Conservation (phyloP, 2,113 vertebrate species). For the Anser brachyrhynchus region DNA sequence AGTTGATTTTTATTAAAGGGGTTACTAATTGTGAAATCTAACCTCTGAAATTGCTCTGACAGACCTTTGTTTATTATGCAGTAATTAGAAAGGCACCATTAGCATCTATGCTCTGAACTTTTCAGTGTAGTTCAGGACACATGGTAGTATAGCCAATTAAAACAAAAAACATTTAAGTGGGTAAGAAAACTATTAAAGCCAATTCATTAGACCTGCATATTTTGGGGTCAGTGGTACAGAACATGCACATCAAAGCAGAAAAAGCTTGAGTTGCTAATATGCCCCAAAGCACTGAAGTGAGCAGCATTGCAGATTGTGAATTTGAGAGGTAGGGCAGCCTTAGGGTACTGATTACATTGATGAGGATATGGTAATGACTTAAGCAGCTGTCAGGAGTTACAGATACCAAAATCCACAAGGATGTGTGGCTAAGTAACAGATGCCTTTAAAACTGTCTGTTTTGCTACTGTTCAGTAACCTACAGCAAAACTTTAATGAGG, state of each 20-base stretch:
- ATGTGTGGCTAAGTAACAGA: slow-evolving; percentile 43
- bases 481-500: slow-evolving; percentile 42
- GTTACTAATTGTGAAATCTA: slow-evolving; percentile 70
- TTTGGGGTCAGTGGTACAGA: slow-evolving; percentile 75
- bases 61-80: slow-evolving; percentile 77
- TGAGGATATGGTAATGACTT: slow-evolving; percentile 66
- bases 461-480: slow-evolving; percentile 53
- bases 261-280: slow-evolving; percentile 70
- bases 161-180: slow-evolving; percentile 80
- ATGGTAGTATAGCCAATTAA: slow-evolving; percentile 79
- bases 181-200: slow-evolving; percentile 78
- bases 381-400: slow-evolving; percentile 60
- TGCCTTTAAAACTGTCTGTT: slow-evolving; percentile 50
- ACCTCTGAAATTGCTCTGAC: slow-evolving; percentile 76
- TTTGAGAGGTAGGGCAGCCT: slow-evolving; percentile 60
- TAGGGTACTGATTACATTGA: slow-evolving; percentile 70
- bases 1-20: slow-evolving; percentile 56
- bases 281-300: slow-evolving; percentile 70
- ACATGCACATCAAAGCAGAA: slow-evolving; percentile 76
- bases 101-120: slow-evolving; percentile 79
- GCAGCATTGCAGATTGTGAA: slow-evolving; percentile 60
- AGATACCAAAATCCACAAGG: slow-evolving; percentile 53
- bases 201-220: slow-evolving; percentile 80
- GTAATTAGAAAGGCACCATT: slow-evolving; percentile 81
- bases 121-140: slow-evolving; percentile 77